These are phyloP conservation scores for Catostylus mosaicus DNA, from an alignment of 30 jellyfish, hydroid and myxozoan species.

Conservation along the genomic window DNA sequence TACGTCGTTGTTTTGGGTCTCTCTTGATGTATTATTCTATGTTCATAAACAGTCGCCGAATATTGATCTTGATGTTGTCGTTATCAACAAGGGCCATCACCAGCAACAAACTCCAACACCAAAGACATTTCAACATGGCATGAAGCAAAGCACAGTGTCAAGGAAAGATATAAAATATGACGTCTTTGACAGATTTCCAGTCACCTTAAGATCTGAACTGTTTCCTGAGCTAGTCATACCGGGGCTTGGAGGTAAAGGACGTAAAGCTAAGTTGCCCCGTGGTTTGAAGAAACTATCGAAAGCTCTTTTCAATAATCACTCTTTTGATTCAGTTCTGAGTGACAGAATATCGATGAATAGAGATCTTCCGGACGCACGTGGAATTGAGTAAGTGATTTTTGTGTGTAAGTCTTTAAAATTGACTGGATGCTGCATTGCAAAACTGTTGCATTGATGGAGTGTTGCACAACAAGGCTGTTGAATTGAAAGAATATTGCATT, in stretches of 20 bases:
- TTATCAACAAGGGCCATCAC: slow-evolving; percentile 34
- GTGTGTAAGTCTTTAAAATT: too few species aligned
- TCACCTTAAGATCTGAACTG: slow-evolving; percentile 55
- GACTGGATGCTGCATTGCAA: too few species aligned
- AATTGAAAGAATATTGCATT: too few species aligned
- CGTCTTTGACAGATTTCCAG: slow-evolving; percentile 59
- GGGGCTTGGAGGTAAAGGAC: slow-evolving; percentile 83
- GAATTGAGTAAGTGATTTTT: slow-evolving; percentile 89
- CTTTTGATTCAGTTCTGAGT: slow-evolving; percentile 92
- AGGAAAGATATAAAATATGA: slow-evolving; percentile 4
- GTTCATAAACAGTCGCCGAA: slow-evolving; percentile 75
- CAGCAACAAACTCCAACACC: neutral
- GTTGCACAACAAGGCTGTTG: too few species aligned
- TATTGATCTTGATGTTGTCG: slow-evolving; percentile 68
- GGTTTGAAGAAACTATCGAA: slow-evolving; percentile 66
- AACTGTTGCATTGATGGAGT: too few species aligned
- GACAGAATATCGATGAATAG: slow-evolving; percentile 89
- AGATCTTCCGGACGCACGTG: slow-evolving; percentile 84
- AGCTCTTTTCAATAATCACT: slow-evolving; percentile 76
- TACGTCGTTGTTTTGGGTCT: slow-evolving; percentile 90
- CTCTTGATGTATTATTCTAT: slow-evolving; percentile 72
- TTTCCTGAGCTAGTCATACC: slow-evolving; percentile 69
- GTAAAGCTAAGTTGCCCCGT: slow-evolving; percentile 47
- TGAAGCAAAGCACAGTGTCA: neutral
- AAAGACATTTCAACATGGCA: neutral